Base-by-base conservation (phyloP, 1,140 invertebrate species). In the Drosophila baimaii region DNA sequence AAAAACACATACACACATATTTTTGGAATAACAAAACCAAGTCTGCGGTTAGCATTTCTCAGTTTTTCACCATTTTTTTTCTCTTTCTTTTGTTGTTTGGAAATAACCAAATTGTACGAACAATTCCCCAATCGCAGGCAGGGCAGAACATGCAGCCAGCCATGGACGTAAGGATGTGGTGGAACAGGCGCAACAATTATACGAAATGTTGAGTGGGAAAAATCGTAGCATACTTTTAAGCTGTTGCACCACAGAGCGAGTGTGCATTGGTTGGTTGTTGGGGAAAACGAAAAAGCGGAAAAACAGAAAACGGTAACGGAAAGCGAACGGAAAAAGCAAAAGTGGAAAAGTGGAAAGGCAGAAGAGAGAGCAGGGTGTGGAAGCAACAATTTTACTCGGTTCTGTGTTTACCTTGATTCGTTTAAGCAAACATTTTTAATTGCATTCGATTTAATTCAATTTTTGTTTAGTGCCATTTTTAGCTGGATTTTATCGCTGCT, bases 181-280 rank as follows among this genome's bases (percentile, higher is more conserved):
- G 39, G 25, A 35, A 61, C 55, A 72, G 49, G 47, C 56, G 58
- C 72, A 74, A 74, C 71, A 74, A 72, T 72, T 74, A 75, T 37
- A 64, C 41, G 51, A 55, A 72, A 63, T 63, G 39, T 63, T 46
- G 70, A 47, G 49, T 63, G 58, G 33, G 57, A 49, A 77, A 82
- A 79, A 69, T 64, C 79, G 59, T 69, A 72, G 70, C 70, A 82
- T 79, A 76, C 79, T 82, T 81, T 79, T 82, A 79, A 86, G 83
- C 82, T 86, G 82, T 86, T 86, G 82, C 83, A 88, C 70, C 72
- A 64, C 66, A 62, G 44, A 51, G 46, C 65, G 43, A 71, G 33
- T 71, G 33, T 71, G 68, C 68, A 71, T 69, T 70, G 64, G 68
- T 39, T 39, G 49, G 49, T 44, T 25, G 35, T 27, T 29, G 13